Conservation (phyloP, 2,888 invertebrate genomes). For the Lucinisca nassula region DNA sequence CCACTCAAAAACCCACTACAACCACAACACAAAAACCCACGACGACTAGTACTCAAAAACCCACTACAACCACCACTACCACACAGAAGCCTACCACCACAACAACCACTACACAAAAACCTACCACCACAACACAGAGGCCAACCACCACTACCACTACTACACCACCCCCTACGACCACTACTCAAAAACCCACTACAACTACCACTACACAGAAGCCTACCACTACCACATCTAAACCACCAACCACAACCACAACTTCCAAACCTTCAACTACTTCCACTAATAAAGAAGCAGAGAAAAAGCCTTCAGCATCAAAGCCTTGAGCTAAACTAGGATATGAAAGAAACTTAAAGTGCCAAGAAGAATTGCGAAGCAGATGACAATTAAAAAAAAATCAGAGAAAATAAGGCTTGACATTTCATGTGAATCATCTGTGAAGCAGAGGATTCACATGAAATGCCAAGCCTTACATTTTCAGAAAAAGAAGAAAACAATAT, state of each 20-base stretch:
- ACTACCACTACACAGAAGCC: slow-evolving; percentile 38
- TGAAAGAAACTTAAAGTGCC: too few species aligned
- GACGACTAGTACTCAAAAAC: slow-evolving; percentile 7
- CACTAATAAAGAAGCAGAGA: too few species aligned
- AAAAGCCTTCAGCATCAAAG: too few species aligned
- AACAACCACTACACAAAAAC: slow-evolving; percentile 19
- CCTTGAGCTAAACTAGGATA: too few species aligned
- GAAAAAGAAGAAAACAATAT: too few species aligned
- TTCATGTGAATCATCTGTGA: too few species aligned
- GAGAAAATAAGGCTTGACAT: too few species aligned
- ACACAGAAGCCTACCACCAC: slow-evolving; percentile 15
- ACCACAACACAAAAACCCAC: slow-evolving; percentile 26
- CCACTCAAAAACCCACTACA: slow-evolving; percentile 25
- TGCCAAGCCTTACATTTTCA: too few species aligned
- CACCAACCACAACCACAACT: slow-evolving; percentile 24
- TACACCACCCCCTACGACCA: slow-evolving; percentile 24
- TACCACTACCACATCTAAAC: slow-evolving; percentile 17
- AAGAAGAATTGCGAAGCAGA: too few species aligned
- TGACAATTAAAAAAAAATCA: too few species aligned
- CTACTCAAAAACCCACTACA: slow-evolving; percentile 31
- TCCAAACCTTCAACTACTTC: slow-evolving; percentile 34
- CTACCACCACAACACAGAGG: background rate
- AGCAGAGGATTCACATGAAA: too few species aligned
- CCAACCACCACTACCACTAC: slow-evolving; percentile 28
- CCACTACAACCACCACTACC: background rate